phyloP scores from a whole-genome alignment of 2,888 invertebrate species.

The Melinaea marsaeus region DNA sequence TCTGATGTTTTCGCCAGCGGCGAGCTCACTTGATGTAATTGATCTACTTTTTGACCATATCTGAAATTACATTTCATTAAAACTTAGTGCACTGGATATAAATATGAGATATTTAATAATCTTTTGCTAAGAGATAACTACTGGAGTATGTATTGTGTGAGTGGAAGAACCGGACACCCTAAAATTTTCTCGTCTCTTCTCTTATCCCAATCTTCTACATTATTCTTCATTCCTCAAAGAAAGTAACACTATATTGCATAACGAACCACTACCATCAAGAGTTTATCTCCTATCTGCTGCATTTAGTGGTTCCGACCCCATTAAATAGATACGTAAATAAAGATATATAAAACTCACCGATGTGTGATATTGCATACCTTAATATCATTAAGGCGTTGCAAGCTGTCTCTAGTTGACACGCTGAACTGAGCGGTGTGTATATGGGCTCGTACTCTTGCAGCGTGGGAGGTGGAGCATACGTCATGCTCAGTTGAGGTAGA shows the following conservation, averaged over 20 bases:
- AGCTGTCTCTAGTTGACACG: slow-evolving; percentile 66
- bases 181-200: too few species aligned
- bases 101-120: too few species aligned
- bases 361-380: slow-evolving; percentile 67
- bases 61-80: slow-evolving; percentile 37
- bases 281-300: too few species aligned
- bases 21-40: slow-evolving; percentile 71
- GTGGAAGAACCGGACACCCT: too few species aligned
- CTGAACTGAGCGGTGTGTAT: slow-evolving; percentile 70
- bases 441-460: slow-evolving; percentile 74
- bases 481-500: slow-evolving; percentile 78
- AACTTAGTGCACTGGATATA: too few species aligned
- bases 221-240: not conserved
- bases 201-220: too few species aligned
- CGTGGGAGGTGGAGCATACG: slow-evolving; percentile 78
- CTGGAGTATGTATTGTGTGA: too few species aligned
- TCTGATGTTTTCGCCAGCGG: slow-evolving; percentile 71
- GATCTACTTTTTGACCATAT: slow-evolving; percentile 67
- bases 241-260: not conserved
- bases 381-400: slow-evolving; percentile 70
- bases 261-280: not conserved
- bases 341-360: slow-evolving; percentile 43
- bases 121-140: too few species aligned
- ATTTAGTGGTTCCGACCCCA: too few species aligned
- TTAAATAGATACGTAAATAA: too few species aligned